Evolutionary conservation across 2,888 invertebrate species (phyloP).

Genomic region (Tortrix viridana): DNA sequence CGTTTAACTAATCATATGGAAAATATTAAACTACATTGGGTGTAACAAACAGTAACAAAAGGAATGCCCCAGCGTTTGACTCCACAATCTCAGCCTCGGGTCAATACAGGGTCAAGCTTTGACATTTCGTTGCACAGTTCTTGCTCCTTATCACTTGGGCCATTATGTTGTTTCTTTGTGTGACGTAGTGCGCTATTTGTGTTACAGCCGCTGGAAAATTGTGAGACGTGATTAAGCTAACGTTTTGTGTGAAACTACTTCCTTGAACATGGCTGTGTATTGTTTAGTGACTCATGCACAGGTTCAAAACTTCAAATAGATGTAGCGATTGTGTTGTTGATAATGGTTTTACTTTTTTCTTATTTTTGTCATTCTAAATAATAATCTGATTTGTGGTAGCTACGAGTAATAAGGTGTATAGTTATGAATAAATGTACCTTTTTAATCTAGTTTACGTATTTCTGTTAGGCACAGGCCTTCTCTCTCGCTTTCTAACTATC

Average conservation of each 20-base stretch:
- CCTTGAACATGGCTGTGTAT: conserved; percentile 46
- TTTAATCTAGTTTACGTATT: too few relatives aligned
- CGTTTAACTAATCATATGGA: too few relatives aligned
- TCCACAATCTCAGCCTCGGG: conserved; percentile 24
- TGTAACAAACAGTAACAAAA: neutral
- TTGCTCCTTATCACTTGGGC: conserved; percentile 48
- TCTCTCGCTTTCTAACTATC: too few relatives aligned
- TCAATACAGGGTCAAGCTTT: conserved; percentile 55
- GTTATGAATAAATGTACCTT: too few relatives aligned
- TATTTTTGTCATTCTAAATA: neutral
- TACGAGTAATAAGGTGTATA: too few relatives aligned
- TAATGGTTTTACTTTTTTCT: neutral
- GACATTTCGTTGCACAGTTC: conserved; percentile 68
- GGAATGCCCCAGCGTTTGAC: conserved; percentile 9
- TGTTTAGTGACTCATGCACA: conserved; percentile 24
- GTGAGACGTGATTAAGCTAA: conserved; percentile 18
- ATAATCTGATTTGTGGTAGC: too few relatives aligned
- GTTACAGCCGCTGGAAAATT: conserved; percentile 25
- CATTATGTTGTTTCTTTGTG: conserved; percentile 40
- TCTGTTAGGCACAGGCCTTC: too few relatives aligned
- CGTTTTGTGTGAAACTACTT: conserved; percentile 42
- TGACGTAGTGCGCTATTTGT: conserved; percentile 7
- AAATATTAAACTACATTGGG: neutral
- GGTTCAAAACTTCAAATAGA: neutral
- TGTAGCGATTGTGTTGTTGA: neutral